Percentiles rank a stretch among this genome's conserved stretches.
phyloP scores from a whole-genome alignment of 1,140 invertebrate genomes.

The Diorhabda carinulata region DNA sequence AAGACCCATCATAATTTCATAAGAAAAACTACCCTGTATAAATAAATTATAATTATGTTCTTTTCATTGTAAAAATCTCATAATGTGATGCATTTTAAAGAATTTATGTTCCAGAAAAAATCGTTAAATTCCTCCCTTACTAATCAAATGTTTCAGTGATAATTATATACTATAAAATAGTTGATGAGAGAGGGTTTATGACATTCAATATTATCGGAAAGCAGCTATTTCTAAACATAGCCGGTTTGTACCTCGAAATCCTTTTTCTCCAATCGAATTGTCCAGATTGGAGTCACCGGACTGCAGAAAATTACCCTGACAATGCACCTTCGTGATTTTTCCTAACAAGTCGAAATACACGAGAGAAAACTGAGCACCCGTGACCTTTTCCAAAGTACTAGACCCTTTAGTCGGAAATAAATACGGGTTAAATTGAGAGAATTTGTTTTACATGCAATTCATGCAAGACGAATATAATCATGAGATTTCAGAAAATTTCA shows the following conservation, averaged over 20 bases:
- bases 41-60: too few relatives aligned
- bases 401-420: constrained; percentile 18
- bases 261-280: not conserved
- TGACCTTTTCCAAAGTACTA: constrained; percentile 8
- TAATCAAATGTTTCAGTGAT: too few relatives aligned
- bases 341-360: constrained; percentile 28
- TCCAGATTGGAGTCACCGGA: not conserved
- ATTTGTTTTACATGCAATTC: constrained; percentile 10
- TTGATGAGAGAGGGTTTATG: too few relatives aligned
- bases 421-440: constrained; percentile 21
- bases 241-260: not conserved
- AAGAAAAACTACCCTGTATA: too few relatives aligned
- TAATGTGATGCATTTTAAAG: too few relatives aligned
- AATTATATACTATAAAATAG: too few relatives aligned
- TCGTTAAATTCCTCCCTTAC: too few relatives aligned
- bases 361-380: constrained; percentile 18
- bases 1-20: too few relatives aligned
- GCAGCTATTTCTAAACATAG: not conserved
- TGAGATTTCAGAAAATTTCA: not conserved
- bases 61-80: too few relatives aligned
- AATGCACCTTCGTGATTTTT: constrained; percentile 2
- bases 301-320: not conserved
- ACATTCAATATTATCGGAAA: not conserved
- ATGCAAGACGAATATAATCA: not conserved
- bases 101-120: too few relatives aligned